Percentiles rank a stretch among this genome's conserved stretches.
Evolutionary conservation across 2,113 vertebrate species (phyloP).

Genomic region (Xiphias gladius): DNA sequence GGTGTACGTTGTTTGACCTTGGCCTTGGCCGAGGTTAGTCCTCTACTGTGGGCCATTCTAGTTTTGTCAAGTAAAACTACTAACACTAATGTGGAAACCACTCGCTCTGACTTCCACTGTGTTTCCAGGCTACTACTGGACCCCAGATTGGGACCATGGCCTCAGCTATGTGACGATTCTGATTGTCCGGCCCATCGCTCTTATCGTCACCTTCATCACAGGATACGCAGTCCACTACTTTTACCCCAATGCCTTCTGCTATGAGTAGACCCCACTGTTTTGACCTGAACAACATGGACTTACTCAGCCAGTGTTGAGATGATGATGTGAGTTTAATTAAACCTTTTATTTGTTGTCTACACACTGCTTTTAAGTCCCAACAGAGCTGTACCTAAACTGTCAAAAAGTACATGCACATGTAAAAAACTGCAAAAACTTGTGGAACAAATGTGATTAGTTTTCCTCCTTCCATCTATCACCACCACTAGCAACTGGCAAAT

Average conservation of each 20-base stretch:
- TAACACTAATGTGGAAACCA: too few species aligned
- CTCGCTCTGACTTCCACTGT: neutral
- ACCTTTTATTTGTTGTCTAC: neutral
- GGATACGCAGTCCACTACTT: slow-evolving; percentile 53
- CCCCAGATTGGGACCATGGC: slow-evolving; percentile 72
- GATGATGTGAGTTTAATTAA: neutral
- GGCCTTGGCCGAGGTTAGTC: too few species aligned
- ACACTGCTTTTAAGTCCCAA: neutral
- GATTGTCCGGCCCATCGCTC: slow-evolving; percentile 68
- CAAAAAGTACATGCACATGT: neutral
- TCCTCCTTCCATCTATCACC: too few species aligned
- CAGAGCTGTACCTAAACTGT: neutral
- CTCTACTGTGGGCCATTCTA: too few species aligned
- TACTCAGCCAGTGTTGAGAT: neutral
- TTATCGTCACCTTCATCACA: slow-evolving; percentile 58
- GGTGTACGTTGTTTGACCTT: too few species aligned
- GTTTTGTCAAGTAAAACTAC: neutral
- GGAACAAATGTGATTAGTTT: too few species aligned
- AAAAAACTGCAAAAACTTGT: neutral
- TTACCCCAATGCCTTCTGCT: slow-evolving; percentile 80
- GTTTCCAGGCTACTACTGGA: slow-evolving; percentile 68
- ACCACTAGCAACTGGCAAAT: too few species aligned
- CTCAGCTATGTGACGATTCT: slow-evolving; percentile 57
- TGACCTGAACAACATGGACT: neutral
- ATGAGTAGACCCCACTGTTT: slow-evolving; percentile 61